phyloP scores from a whole-genome alignment of 2,113 vertebrate genomes.

The Rhinogobius similis region DNA sequence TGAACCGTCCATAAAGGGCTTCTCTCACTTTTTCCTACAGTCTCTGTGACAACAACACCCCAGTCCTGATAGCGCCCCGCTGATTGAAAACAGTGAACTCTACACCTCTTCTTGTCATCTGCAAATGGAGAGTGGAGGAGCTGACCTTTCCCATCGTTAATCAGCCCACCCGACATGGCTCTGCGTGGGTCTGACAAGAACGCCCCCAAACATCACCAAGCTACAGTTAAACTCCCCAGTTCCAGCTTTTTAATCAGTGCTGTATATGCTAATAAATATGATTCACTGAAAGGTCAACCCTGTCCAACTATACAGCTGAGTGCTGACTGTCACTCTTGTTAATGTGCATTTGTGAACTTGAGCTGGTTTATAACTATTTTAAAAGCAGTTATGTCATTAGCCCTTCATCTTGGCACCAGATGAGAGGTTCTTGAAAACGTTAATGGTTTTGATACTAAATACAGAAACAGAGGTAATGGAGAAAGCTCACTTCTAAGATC shows the following conservation, averaged over 20 bases:
- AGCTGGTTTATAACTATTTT: slow-evolving; percentile 9
- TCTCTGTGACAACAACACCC: slow-evolving; percentile 50
- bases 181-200: slow-evolving; percentile 14
- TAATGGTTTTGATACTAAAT: slow-evolving; percentile 23
- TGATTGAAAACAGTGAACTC: slow-evolving; percentile 72
- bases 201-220: slow-evolving; percentile 39
- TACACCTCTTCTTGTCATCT: slow-evolving; percentile 63
- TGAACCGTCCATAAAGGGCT: slow-evolving; percentile 27
- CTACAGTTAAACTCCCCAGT: slow-evolving; percentile 38
- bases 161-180: slow-evolving; percentile 39
- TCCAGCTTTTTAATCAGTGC: slow-evolving; percentile 60
- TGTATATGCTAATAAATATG: slow-evolving; percentile 42
- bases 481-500: slow-evolving; percentile 15
- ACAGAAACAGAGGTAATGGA: slow-evolving; percentile 35
- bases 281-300: slow-evolving; percentile 27
- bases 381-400: slow-evolving; percentile 25
- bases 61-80: slow-evolving; percentile 49
- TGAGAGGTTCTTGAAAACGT: slow-evolving; percentile 25
- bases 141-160: slow-evolving; percentile 69
- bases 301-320: slow-evolving; percentile 19
- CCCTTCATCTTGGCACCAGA: slow-evolving; percentile 2
- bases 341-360: slow-evolving; percentile 8
- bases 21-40: background rate
- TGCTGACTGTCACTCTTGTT: background rate
- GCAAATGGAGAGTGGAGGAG: slow-evolving; percentile 49